Conservation (phyloP, 2,113 vertebrate species). For the Acanthochromis polyacanthus region DNA sequence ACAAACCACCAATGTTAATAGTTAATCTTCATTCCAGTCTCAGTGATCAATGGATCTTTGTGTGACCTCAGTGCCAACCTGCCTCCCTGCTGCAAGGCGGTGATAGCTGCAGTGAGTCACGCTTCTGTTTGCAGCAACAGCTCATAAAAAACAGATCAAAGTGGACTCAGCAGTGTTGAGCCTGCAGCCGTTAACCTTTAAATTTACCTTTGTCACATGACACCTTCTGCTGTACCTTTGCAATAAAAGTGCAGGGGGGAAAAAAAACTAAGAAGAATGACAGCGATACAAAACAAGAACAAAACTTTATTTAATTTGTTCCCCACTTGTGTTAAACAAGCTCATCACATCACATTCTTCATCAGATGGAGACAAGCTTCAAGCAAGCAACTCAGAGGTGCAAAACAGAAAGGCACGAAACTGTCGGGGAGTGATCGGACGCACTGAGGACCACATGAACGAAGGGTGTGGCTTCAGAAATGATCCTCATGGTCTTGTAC, state of each 20-base stretch:
- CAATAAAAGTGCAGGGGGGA: background rate
- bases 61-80: conserved; percentile 4
- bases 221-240: too few species aligned
- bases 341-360: conserved; percentile 75
- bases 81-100: background rate
- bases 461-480: background rate
- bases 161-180: background rate
- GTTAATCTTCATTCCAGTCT: background rate
- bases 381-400: conserved; percentile 65
- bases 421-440: conserved; percentile 11
- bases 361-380: conserved; percentile 71
- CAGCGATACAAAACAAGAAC: conserved; percentile 81
- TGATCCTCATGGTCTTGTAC: background rate
- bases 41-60: background rate
- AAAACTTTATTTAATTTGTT: conserved; percentile 81
- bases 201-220: conserved; percentile 5
- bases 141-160: too few species aligned
- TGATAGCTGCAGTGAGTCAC: too few species aligned
- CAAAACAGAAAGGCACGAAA: conserved; percentile 80
- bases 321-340: conserved; percentile 72
- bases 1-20: too few species aligned
- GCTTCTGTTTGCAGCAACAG: too few species aligned
- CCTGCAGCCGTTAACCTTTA: background rate
- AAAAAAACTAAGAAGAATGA: conserved; percentile 36
- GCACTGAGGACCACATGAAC: background rate